Evolutionary conservation across 2,888 invertebrate species (phyloP), one percentile per base, ranked within the genome.

Genomic region (Drosophila hawaiiensis): DNA sequence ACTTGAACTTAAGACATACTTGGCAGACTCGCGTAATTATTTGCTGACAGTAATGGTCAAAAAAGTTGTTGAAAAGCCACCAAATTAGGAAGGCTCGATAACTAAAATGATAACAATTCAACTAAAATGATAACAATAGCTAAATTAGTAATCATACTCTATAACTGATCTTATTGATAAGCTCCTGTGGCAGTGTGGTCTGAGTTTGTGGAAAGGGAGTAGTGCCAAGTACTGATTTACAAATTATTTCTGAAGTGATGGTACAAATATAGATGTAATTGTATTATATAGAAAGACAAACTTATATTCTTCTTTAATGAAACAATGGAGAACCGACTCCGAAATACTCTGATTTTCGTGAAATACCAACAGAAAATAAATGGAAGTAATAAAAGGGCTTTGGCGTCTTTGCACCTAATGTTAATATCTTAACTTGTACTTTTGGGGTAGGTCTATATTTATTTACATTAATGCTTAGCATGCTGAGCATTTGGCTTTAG

Each of bases 371-470:
- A 6, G 14, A 14, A n/a, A 41, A n/a, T 12, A 12, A 12, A 4
- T n/a, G 12, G 6, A 41, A 12, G 6, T 6, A 6, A 3, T n/a
- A n/a, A 43, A n/a, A 5, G 0, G 5, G 37, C 16, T 37, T 37
- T 37, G 19, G 37, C 19, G 19, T 19, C 37, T 19, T 7, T 7
- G 19, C 37, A 10, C 0, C 3, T 5, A 12, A 22, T 14, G 1
- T 14, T 22, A 43, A 14, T 47, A 6, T 22, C 12, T 47, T 28
- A 4, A 70, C 68, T 53, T 55, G 31, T 65, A 68, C 73, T 43
- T 73, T 87, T 87, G 82, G 29, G 84, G 73, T 82, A 82, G 84
- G 84, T 84, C 47, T 7, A 0, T 14, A 16, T 16, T 16, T 25
- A 25, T 47, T 16, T 47, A 25, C 14, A 53, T 55, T 25, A 33